Evolutionary conservation across 1,140 invertebrate genomes (phyloP).

Genomic region (Callitettix versicolor): DNA sequence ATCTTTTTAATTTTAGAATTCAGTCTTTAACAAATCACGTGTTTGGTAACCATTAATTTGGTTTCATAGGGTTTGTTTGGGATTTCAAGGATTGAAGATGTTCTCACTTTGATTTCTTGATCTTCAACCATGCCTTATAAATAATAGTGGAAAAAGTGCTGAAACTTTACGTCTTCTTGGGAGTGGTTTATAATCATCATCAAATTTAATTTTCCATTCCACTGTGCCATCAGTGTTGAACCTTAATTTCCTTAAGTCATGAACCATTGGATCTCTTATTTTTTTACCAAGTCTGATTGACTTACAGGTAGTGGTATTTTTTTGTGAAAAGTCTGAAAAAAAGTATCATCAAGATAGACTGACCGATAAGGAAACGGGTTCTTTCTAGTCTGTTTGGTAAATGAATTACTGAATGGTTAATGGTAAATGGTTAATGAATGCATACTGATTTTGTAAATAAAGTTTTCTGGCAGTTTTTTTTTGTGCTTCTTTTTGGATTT

Average conservation of each 20-base stretch:
- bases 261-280: slow-evolving; percentile 14
- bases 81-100: background rate
- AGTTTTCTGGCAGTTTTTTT: slow-evolving; percentile 9
- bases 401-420: no score
- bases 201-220: slow-evolving; percentile 8
- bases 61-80: slow-evolving; percentile 2
- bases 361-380: slow-evolving; percentile 19
- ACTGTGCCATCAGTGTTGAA: slow-evolving; percentile 7
- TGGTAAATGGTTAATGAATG: no score
- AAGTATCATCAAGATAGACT: slow-evolving; percentile 13
- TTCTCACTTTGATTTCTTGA: background rate
- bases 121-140: background rate
- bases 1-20: no score
- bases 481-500: no score
- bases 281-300: slow-evolving; percentile 16
- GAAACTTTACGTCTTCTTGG: background rate
- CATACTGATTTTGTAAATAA: slow-evolving; percentile 2
- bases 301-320: background rate
- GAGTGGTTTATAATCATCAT: background rate
- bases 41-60: no score
- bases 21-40: no score
- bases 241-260: slow-evolving; percentile 6
- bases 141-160: background rate
- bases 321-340: slow-evolving; percentile 18
- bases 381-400: slow-evolving; percentile 5